A percentile compares a stretch with the other conserved stretches of the same genome.
Conservation (phyloP, 2,888 invertebrate genomes). For the Volucella inflata region DNA sequence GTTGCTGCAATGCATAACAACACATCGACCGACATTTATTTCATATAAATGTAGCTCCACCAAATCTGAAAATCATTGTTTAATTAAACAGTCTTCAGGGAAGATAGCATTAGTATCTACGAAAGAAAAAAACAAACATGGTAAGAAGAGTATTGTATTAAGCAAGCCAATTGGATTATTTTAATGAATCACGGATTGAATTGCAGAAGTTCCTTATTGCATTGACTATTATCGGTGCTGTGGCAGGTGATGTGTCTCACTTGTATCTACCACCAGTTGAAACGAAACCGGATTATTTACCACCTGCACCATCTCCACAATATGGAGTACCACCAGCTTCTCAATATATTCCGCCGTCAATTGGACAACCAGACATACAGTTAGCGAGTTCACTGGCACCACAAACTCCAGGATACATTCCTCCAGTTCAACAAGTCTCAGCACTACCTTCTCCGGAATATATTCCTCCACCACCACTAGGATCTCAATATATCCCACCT, state of each 20-base stretch:
- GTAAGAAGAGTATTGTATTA: slow-evolving; percentile 3
- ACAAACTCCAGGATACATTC: slow-evolving; percentile 13
- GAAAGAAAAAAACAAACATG: slow-evolving; percentile 41
- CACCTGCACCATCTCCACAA: slow-evolving; percentile 42
- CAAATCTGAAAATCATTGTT: slow-evolving; percentile 43
- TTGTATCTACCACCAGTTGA: slow-evolving; percentile 61
- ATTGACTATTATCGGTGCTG: slow-evolving; percentile 65
- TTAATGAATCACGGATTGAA: background rate
- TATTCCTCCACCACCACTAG: slow-evolving; percentile 26
- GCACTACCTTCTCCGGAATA: slow-evolving; percentile 30
- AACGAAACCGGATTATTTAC: slow-evolving; percentile 49
- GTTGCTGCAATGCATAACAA: slow-evolving; percentile 35
- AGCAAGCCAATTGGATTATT: background rate
- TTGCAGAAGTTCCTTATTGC: slow-evolving; percentile 71
- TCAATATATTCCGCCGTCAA: slow-evolving; percentile 38
- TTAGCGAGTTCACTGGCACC: slow-evolving; percentile 1
- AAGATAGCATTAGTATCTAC: slow-evolving; percentile 13
- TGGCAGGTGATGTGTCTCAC: slow-evolving; percentile 76
- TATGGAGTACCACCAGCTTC: slow-evolving; percentile 49
- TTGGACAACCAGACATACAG: background rate
- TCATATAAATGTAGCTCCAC: slow-evolving; percentile 48
- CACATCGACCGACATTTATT: slow-evolving; percentile 8
- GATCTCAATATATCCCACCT: slow-evolving; percentile 12
- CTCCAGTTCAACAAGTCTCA: slow-evolving; percentile 26
- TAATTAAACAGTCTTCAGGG: slow-evolving; percentile 24